Conservation (phyloP, 2,797 vertebrate species). For the Carapus acus region DNA sequence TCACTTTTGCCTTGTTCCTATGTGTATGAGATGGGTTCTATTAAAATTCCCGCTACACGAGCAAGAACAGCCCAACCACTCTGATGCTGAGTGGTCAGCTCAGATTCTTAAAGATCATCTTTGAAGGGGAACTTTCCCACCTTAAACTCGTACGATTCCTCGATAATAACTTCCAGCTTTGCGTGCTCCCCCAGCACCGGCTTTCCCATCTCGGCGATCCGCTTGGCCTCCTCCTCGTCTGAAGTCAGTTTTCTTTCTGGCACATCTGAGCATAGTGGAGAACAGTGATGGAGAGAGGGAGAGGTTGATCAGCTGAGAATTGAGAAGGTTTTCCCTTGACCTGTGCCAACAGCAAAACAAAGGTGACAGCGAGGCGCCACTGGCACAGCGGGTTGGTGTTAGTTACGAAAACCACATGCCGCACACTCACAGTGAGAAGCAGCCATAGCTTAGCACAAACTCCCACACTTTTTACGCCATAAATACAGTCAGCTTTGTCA, state of each 20-base stretch:
- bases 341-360: conserved; percentile 14
- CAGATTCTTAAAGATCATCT: not conserved
- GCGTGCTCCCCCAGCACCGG: conserved; percentile 88
- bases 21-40: no score
- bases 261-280: conserved; percentile 71
- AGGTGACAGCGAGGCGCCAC: not conserved
- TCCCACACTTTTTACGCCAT: no score
- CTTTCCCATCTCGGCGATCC: conserved; percentile 98
- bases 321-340: conserved; percentile 17
- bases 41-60: conserved; percentile 9
- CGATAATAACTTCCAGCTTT: conserved; percentile 96
- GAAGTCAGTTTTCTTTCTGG: conserved; percentile 86
- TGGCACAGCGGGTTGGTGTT: no score
- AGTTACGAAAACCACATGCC: no score
- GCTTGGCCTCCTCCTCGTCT: conserved; percentile 91
- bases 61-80: no score
- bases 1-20: no score
- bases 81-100: not conserved
- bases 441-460: no score
- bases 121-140: conserved; percentile 60
- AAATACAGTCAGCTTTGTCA: no score
- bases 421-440: no score
- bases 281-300: conserved; percentile 9
- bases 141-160: conserved; percentile 99
- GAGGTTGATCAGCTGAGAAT: conserved; percentile 23